phyloP scores from a whole-genome alignment of 2,888 invertebrate species.

The Embidobia sp. region DNA sequence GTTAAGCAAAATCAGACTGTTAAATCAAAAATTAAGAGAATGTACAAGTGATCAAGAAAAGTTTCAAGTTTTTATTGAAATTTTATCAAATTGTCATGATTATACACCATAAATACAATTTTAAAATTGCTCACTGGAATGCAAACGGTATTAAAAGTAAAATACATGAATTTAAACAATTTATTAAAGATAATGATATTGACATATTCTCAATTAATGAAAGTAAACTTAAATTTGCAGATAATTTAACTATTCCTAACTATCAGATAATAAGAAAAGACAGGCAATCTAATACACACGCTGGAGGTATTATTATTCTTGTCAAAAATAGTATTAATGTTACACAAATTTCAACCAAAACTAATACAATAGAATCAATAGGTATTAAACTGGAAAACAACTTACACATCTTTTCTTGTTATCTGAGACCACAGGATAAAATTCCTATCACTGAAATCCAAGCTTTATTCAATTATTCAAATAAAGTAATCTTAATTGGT shows the following conservation, averaged over 20 bases:
- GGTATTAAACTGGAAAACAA: neutral
- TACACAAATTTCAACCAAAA: neutral
- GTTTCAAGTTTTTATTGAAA: neutral
- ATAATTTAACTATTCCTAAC: neutral
- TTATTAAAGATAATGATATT: neutral
- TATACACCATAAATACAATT: too few relatives aligned
- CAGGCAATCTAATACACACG: neutral
- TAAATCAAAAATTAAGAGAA: too few relatives aligned
- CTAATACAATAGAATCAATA: neutral
- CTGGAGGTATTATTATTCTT: neutral
- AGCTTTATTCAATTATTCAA: neutral
- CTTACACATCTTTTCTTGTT: neutral
- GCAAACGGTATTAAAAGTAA: conserved; percentile 16
- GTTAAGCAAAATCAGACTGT: too few relatives aligned
- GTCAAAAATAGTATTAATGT: neutral
- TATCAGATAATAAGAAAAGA: neutral
- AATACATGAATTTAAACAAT: conserved; percentile 2
- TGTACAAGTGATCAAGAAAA: neutral
- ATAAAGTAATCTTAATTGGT: neutral
- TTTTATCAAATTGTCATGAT: too few relatives aligned
- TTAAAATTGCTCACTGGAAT: conserved; percentile 29
- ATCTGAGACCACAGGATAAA: conserved; percentile 3
- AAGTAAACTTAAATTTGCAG: neutral
- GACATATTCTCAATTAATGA: neutral
- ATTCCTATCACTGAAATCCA: neutral